phyloP scores from a whole-genome alignment of 2,888 invertebrate species.

The Eilema sororculum region DNA sequence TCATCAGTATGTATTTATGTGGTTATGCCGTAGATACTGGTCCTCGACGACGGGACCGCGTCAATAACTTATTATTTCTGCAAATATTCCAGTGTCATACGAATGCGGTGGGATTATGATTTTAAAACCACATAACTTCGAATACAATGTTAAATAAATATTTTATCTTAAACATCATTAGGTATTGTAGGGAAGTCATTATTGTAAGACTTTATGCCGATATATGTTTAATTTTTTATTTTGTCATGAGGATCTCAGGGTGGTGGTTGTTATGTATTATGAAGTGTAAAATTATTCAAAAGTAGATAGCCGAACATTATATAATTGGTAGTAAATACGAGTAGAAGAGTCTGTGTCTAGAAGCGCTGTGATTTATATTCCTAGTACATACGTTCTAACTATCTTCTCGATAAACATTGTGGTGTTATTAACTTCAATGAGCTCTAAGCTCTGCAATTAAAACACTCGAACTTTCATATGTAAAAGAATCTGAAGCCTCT shows the following conservation, averaged over 20 bases:
- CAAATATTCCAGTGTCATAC: constrained; percentile 75
- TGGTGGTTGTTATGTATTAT: no score
- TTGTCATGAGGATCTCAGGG: background rate
- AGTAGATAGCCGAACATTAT: no score
- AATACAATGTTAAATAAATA: constrained; percentile 39
- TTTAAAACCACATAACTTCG: constrained; percentile 50
- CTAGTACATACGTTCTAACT: no score
- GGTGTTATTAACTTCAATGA: no score
- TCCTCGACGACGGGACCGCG: constrained; percentile 62
- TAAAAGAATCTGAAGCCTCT: no score
- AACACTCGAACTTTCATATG: no score
- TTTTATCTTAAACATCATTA: constrained; percentile 17
- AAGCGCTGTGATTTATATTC: no score
- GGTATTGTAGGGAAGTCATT: background rate
- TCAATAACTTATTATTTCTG: constrained; percentile 74
- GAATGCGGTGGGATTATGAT: constrained; percentile 65
- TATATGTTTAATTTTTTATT: background rate
- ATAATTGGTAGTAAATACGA: no score
- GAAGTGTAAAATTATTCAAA: no score
- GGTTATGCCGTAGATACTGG: constrained; percentile 63
- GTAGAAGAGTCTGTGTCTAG: no score
- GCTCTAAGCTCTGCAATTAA: no score
- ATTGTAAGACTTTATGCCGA: background rate
- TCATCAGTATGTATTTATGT: constrained; percentile 57
- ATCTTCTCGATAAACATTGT: no score